Evolutionary conservation across 2,113 vertebrate genomes (phyloP).

Genomic region (Leucoraja erinaceus): DNA sequence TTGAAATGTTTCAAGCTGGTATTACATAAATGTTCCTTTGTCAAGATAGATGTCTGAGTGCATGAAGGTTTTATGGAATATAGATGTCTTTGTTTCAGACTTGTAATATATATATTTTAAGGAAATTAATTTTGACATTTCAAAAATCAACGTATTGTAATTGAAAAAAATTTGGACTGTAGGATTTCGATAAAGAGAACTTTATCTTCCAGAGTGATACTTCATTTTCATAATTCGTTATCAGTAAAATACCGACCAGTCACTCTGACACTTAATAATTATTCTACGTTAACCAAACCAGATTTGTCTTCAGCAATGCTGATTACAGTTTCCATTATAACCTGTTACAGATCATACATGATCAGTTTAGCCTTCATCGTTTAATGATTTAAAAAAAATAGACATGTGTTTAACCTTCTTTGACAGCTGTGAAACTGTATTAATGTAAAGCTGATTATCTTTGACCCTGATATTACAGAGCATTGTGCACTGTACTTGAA

Average conservation of each 20-base stretch:
- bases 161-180: background rate
- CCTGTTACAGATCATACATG: background rate
- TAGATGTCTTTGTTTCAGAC: background rate
- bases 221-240: too few relatives aligned
- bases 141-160: background rate
- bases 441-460: constrained; percentile 30
- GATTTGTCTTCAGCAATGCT: background rate
- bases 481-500: background rate
- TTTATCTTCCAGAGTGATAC: background rate
- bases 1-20: too few relatives aligned
- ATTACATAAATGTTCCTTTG: background rate
- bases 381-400: background rate
- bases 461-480: background rate
- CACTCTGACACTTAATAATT: background rate
- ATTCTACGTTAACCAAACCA: background rate
- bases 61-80: background rate
- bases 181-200: background rate
- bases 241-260: background rate
- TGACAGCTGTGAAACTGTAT: constrained; percentile 7
- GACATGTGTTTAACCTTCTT: background rate
- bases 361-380: background rate
- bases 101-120: background rate
- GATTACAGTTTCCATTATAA: background rate
- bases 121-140: background rate
- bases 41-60: background rate